phyloP scores from a whole-genome alignment of 2,888 invertebrate species.

The Xestia xanthographa region DNA sequence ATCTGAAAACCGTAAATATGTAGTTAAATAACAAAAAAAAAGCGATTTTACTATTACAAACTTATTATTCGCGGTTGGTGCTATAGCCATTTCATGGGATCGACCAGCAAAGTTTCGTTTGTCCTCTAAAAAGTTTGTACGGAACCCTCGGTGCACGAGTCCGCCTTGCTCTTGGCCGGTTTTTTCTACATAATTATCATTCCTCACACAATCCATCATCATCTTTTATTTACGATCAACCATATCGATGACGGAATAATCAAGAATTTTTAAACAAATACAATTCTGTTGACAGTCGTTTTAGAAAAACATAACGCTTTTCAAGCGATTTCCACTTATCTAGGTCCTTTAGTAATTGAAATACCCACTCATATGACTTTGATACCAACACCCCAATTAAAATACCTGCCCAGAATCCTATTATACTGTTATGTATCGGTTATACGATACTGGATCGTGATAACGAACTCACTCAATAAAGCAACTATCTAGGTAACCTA shows the following conservation, averaged over 20 bases:
- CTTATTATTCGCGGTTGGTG: too few relatives aligned
- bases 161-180: too few relatives aligned
- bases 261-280: not conserved
- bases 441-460: conserved; percentile 3
- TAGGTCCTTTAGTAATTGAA: not conserved
- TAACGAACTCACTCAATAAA: conserved; percentile 12
- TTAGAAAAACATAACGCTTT: not conserved
- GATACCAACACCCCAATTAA: not conserved
- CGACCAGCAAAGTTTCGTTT: too few relatives aligned
- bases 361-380: not conserved
- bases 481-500: conserved; percentile 5
- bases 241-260: not conserved
- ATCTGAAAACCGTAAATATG: too few relatives aligned
- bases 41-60: too few relatives aligned
- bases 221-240: not conserved
- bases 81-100: too few relatives aligned
- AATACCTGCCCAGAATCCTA: not conserved
- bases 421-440: not conserved
- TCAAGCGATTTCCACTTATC: not conserved
- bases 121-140: too few relatives aligned
- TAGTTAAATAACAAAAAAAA: too few relatives aligned
- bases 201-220: too few relatives aligned
- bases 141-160: too few relatives aligned
- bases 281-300: not conserved
- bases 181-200: too few relatives aligned